phyloP scores from a whole-genome alignment of 2,797 vertebrate genomes.

The Chaunax sp. region DNA sequence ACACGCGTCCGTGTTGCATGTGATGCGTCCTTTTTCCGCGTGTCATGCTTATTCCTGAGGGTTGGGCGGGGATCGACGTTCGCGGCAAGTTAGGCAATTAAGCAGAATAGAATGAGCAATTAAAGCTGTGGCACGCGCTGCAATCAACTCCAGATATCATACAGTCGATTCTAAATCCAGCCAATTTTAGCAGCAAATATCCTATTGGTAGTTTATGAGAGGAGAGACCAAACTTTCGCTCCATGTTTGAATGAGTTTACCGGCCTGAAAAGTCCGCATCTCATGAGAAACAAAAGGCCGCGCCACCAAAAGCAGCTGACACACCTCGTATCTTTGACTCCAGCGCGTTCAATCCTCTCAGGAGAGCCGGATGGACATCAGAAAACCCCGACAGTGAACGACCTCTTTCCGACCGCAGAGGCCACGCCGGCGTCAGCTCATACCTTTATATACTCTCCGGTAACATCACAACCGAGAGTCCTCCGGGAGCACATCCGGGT shows the following conservation, averaged over 20 bases:
- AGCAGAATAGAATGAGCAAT: too few species aligned
- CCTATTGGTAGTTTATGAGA: accelerated
- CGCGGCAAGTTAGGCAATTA: too few species aligned
- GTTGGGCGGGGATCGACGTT: too few species aligned
- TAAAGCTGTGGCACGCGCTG: not conserved
- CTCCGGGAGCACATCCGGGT: conserved; percentile 42
- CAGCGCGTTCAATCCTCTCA: conserved; percentile 4
- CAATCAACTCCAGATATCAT: not conserved
- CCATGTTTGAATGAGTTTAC: accelerated
- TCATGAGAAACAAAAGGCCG: not conserved
- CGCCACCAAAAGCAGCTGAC: conserved; percentile 36
- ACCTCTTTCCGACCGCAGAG: conserved; percentile 23
- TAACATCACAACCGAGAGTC: not conserved
- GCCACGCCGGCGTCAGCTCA: conserved; percentile 5
- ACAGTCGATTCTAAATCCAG: too few species aligned
- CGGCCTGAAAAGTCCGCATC: not conserved
- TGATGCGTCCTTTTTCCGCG: not conserved
- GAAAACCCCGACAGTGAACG: not conserved
- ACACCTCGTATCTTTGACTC: conserved; percentile 63
- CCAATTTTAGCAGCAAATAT: not conserved
- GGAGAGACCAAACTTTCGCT: not conserved
- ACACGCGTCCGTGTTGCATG: not conserved
- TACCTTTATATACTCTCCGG: conserved; percentile 61
- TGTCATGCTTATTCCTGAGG: too few species aligned
- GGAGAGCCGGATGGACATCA: conserved; percentile 29